These are phyloP conservation scores for Papilio dardanus DNA, from an alignment of 1,140 invertebrate genomes.

Conservation along the genomic window DNA sequence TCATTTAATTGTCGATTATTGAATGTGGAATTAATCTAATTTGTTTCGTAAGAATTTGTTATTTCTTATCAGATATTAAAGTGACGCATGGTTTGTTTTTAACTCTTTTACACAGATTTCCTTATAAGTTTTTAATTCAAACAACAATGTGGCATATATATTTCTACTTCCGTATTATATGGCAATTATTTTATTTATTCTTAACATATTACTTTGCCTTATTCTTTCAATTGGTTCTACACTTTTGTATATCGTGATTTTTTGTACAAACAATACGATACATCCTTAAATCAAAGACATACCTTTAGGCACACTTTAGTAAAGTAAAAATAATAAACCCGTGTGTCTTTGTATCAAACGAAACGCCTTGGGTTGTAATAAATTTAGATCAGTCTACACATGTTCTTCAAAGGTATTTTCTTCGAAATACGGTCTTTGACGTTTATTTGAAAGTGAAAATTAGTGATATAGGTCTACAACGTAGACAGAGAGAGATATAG, in stretches of 20 bases:
- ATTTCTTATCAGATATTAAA: background rate
- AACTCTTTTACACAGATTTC: too few species aligned
- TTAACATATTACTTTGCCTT: too few species aligned
- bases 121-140: too few species aligned
- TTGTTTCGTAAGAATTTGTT: background rate
- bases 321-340: background rate
- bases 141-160: too few species aligned
- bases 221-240: too few species aligned
- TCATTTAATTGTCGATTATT: too few species aligned
- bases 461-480: too few species aligned
- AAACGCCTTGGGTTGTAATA: background rate
- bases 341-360: slow-evolving; percentile 5
- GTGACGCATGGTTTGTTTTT: background rate
- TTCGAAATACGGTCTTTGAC: background rate
- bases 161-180: background rate
- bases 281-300: slow-evolving; percentile 5
- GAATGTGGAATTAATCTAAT: too few species aligned
- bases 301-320: background rate
- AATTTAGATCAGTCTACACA: background rate
- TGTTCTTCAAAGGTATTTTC: background rate
- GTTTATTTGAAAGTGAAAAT: background rate
- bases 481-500: too few species aligned
- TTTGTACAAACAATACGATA: background rate
- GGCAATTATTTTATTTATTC: background rate
- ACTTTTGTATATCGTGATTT: background rate